These are phyloP conservation scores for Amblyopsis rosae DNA, from an alignment of 2,113 vertebrate species.

Conservation along the genomic window DNA sequence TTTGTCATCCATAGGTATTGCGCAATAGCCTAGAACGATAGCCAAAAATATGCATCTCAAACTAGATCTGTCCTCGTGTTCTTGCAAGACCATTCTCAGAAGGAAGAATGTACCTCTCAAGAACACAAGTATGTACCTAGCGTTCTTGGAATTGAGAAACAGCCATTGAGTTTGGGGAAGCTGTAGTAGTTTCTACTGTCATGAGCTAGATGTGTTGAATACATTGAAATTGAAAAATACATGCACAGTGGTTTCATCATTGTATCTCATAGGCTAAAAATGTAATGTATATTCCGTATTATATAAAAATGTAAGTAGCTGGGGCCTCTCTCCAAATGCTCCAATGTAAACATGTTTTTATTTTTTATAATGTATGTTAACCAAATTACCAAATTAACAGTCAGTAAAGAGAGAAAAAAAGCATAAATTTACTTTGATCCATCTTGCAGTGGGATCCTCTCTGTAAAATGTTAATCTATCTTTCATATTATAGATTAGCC, in stretches of 20 bases:
- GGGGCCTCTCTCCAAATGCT: constrained; percentile 33
- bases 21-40: too few relatives aligned
- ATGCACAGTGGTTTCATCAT: constrained; percentile 19
- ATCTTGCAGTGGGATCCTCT: constrained; percentile 68
- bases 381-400: constrained; percentile 60
- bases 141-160: too few relatives aligned
- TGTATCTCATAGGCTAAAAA: constrained; percentile 29
- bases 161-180: too few relatives aligned
- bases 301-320: constrained; percentile 13
- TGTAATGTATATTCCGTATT: too few relatives aligned
- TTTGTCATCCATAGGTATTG: too few relatives aligned
- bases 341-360: constrained; percentile 47
- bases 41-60: too few relatives aligned
- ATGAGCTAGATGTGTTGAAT: constrained; percentile 1
- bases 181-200: constrained; percentile 9
- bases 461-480: constrained; percentile 72
- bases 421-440: constrained; percentile 71
- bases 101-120: too few relatives aligned
- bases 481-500: constrained; percentile 72
- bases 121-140: too few relatives aligned
- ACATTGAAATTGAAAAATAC: constrained; percentile 31
- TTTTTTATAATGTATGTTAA: constrained; percentile 28
- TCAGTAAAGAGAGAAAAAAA: constrained; percentile 56
- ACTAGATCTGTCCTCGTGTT: too few relatives aligned
- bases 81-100: too few relatives aligned